A percentile compares a stretch with the other conserved stretches of the same genome.
Evolutionary conservation across 2,888 invertebrate genomes (phyloP).

Genomic region (Lumbricus terrestris): DNA sequence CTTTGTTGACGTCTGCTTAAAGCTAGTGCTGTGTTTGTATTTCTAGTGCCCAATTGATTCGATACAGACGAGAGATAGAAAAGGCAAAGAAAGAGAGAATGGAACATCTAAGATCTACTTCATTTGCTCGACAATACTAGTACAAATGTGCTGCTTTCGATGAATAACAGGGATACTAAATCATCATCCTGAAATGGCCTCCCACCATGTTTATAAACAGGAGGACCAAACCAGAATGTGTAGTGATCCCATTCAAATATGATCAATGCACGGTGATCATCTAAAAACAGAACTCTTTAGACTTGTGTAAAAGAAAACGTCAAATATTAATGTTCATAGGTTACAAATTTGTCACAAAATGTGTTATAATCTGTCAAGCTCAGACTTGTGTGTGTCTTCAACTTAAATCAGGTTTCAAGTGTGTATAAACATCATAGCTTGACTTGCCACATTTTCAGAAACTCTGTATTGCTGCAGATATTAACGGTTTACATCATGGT

Average conservation of each 20-base stretch:
- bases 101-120: neutral
- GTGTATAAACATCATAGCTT: slow-evolving; percentile 14
- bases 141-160: neutral
- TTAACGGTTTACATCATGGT: neutral
- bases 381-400: neutral
- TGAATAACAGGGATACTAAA: slow-evolving; percentile 3
- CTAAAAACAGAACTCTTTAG: neutral
- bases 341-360: neutral
- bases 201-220: neutral
- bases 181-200: slow-evolving; percentile 3
- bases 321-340: neutral
- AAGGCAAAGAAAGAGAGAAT: slow-evolving; percentile 3
- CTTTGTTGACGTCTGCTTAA: too few species aligned
- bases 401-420: slow-evolving; percentile 16
- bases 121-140: neutral
- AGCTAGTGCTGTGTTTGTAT: too few species aligned
- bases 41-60: neutral
- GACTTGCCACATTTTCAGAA: neutral
- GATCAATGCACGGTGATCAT: neutral
- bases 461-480: too few species aligned
- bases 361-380: neutral
- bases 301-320: neutral
- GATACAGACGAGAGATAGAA: neutral
- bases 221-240: slow-evolving; percentile 3
- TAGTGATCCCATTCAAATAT: neutral